Conservation (phyloP, 2,113 vertebrate species). For the Elanoides forficatus region DNA sequence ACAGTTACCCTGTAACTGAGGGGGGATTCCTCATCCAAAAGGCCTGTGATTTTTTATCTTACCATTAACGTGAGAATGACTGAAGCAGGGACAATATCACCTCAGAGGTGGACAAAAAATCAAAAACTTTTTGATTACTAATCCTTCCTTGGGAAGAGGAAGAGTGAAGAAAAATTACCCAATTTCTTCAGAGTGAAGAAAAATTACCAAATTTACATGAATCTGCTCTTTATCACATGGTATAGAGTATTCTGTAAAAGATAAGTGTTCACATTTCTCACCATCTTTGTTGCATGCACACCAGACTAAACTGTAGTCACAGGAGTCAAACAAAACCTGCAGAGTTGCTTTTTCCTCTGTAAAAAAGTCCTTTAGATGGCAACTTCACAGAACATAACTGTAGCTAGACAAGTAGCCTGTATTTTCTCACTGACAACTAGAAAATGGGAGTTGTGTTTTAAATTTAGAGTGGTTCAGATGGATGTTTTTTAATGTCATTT, state of each 20-base stretch:
- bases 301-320: neutral
- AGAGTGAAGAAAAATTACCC: neutral
- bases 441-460: neutral
- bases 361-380: neutral
- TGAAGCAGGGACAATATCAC: neutral
- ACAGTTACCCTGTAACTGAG: neutral
- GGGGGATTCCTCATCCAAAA: neutral
- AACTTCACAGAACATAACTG: neutral
- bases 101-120: neutral
- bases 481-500: neutral
- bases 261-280: neutral
- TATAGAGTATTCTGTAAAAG: neutral
- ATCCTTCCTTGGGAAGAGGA: neutral
- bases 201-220: neutral
- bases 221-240: neutral
- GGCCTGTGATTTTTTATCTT: neutral
- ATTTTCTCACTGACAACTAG: neutral
- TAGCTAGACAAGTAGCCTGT: neutral
- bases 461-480: neutral
- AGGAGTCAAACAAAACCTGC: neutral
- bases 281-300: neutral
- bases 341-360: neutral
- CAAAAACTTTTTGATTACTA: fast-evolving
- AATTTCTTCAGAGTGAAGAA: neutral
- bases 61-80: neutral